Evolutionary conservation across 1,140 invertebrate genomes (phyloP), one percentile per base, ranked within the genome.

Genomic region (Drosophila neocordata): DNA sequence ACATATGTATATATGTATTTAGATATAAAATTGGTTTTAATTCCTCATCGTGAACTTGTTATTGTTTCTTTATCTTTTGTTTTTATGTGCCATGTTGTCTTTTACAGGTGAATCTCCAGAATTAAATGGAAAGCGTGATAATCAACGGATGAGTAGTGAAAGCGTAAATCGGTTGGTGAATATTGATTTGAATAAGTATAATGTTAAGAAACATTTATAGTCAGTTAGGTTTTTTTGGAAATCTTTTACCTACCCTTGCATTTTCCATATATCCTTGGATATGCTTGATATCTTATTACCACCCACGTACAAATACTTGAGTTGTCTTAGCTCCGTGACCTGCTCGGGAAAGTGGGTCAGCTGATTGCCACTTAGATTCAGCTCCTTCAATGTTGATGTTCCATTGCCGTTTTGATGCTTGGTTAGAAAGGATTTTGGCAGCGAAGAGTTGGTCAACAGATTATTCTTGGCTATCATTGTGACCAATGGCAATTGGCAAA

Each of bases 291-390:
- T 96, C 58, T 93, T 92, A 92, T 99, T 99, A 18, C 95, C 96
- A 22, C 98, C 98, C 44, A 99, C 92, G 92, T 98, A 98, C 6
- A 99, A 93, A 87, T 96, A 96, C 92, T 94, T 96, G 6, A 99
- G 92, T 13, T 93, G 94, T 4, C 90, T 82, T 60, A 99, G 91
- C 69, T 98, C 95, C 24, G 98, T 94, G 55, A 99, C 92, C 92
- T 98, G 97, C 73, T 95, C 94, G 4, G 98, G 98, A 89, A 99
- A 96, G 24, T 94, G 93, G 12, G 94, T 95, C 27, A 99, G 92
- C 35, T 94, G 92, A 93, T 99, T 99, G 12, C 98, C 98, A 92
- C 97, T 98, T 12, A 99, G 93, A 93, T 99, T 99, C 0, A 99
- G 87, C 90, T 98, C 96, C 85, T 95, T 94, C 0, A 99, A 92